Evolutionary conservation across 1,140 invertebrate species (phyloP).

Genomic region (Cyrtorhinus lividipennis): DNA sequence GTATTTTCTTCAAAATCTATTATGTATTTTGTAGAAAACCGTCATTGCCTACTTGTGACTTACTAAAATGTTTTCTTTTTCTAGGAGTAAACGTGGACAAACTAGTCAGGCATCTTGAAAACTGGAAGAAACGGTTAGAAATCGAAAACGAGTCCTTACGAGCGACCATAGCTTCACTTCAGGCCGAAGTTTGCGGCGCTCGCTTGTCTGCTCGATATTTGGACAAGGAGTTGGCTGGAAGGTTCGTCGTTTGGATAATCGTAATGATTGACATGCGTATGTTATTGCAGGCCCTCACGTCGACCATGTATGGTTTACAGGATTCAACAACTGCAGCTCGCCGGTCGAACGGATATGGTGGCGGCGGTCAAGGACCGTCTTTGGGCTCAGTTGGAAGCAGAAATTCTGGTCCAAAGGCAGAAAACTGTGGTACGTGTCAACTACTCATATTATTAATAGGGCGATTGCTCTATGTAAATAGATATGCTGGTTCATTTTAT

Average conservation of each 20-base stretch:
- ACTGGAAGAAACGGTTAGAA: constrained; percentile 28
- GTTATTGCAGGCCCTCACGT: too few relatives aligned
- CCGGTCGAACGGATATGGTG: constrained; percentile 51
- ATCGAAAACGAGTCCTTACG: constrained; percentile 54
- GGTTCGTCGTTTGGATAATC: constrained; percentile 35
- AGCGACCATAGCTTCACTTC: constrained; percentile 51
- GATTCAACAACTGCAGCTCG: constrained; percentile 75
- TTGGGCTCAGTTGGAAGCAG: constrained; percentile 73
- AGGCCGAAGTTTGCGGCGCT: constrained; percentile 69
- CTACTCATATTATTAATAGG: constrained; percentile 24
- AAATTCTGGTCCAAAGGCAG: constrained; percentile 70
- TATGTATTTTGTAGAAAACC: too few relatives aligned
- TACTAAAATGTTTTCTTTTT: too few relatives aligned
- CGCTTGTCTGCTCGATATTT: constrained; percentile 70
- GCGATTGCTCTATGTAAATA: constrained; percentile 18
- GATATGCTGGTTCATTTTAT: too few relatives aligned
- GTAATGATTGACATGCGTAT: too few relatives aligned
- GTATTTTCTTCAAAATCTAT: too few relatives aligned
- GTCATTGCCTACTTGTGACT: too few relatives aligned
- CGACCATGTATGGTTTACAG: too few relatives aligned
- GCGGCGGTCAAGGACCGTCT: constrained; percentile 58
- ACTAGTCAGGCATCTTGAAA: constrained; percentile 22
- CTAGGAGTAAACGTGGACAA: constrained; percentile 24
- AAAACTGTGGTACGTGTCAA: constrained; percentile 50
- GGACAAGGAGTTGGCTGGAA: constrained; percentile 70